Base-by-base conservation (phyloP, 2,113 vertebrate genomes). In the Chionodraco myersi region DNA sequence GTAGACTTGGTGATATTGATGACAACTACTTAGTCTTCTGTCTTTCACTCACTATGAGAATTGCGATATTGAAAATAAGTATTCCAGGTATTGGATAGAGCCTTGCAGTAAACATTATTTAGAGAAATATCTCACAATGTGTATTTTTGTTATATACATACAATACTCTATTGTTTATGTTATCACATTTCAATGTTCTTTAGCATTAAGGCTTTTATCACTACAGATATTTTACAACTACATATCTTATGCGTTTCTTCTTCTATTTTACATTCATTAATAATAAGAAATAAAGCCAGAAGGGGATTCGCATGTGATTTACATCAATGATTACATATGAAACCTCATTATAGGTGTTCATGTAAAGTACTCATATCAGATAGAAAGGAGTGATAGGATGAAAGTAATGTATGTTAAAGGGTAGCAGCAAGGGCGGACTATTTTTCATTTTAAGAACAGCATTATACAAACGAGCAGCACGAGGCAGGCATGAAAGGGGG, bases 401-500 rank as follows among this genome's bases (percentile, higher is more conserved):
- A 26, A 60, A 69, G 15, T 63, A 30, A 65, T 26, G 63, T 5
- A 15, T 36, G 16, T 45, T 44, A 57, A 78, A 70, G 16, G 14
- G 2, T 21, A 21, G 21, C 21, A 36, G 36, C 16, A 30, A 18
- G 12, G 1, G 30, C 18, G 23, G 59, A 13, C 41, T 64, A 15
- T 47, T 21, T 4, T 68, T 84, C 68, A 74, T 81, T 79, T 77
- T n/a, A 77, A 49, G 60, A 79, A 70, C 49, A 62, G 16, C 57
- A 9, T 73, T 64, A 88, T 75, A 48, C 54, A 53, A 77, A 84
- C 41, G 49, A 62, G 77, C 41, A 30, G 71, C 41, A 69, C 34
- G 44, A 85, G 66, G 59, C 60, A 77, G 84, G 62, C 54, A 59
- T 72, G 54, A 79, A 82, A 77, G 69, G 1, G 10, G 16, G 6